A percentile compares a stretch with the other conserved stretches of the same genome.
Conservation (phyloP, 1,140 invertebrate genomes). For the Rhyacophila brunnea region DNA sequence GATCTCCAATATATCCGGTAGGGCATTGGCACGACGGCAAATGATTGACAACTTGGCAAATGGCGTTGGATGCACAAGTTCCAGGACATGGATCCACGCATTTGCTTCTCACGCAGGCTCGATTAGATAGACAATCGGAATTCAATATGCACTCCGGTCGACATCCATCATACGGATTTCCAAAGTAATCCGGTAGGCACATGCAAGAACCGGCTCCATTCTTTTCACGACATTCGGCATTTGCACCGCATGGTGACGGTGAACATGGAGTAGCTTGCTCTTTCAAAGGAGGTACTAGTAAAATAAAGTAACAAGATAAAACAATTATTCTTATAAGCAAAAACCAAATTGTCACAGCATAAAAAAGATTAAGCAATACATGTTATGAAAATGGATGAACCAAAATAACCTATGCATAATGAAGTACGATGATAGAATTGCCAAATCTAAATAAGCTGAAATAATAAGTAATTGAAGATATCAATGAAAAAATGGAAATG, state of each 20-base stretch:
- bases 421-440: too few species aligned
- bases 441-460: too few species aligned
- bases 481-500: constrained; percentile 67
- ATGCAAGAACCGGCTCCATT: constrained; percentile 65
- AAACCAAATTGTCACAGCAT: too few species aligned
- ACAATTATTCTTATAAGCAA: not conserved
- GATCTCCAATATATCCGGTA: constrained; percentile 69
- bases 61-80: constrained; percentile 59
- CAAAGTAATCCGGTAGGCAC: constrained; percentile 65
- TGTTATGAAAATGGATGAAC: too few species aligned
- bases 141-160: constrained; percentile 68
- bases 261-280: constrained; percentile 55
- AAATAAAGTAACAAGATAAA: constrained; percentile 8
- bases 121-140: constrained; percentile 65
- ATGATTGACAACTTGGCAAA: constrained; percentile 69
- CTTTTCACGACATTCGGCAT: constrained; percentile 66
- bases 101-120: constrained; percentile 60
- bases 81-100: constrained; percentile 66
- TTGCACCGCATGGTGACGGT: constrained; percentile 71
- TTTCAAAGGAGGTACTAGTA: constrained; percentile 39
- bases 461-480: constrained; percentile 40
- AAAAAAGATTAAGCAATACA: too few species aligned
- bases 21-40: constrained; percentile 65
- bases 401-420: too few species aligned
- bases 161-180: constrained; percentile 73